Conservation (phyloP, 2,888 invertebrate genomes). For the Drosophila dives region DNA sequence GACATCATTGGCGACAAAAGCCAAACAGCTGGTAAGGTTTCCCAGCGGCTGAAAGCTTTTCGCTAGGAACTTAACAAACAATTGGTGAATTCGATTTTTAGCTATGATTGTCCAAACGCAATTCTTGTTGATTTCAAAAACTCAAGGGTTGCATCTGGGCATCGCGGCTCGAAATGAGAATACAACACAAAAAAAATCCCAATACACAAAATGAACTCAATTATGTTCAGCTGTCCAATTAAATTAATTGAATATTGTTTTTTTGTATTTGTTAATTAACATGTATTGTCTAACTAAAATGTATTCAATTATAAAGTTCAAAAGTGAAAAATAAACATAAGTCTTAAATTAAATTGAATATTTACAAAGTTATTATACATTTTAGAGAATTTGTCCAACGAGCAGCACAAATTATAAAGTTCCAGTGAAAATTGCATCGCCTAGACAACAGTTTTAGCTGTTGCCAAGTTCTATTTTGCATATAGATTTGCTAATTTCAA, state of each 20-base stretch:
- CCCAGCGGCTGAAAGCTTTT: constrained; percentile 50
- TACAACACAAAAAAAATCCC: constrained; percentile 61
- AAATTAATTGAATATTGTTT: constrained; percentile 21
- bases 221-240: constrained; percentile 28
- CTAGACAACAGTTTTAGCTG: not conserved
- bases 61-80: constrained; percentile 26
- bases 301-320: not conserved
- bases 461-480: too few species aligned
- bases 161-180: constrained; percentile 85
- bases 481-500: too few species aligned
- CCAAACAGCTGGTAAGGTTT: constrained; percentile 38
- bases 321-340: constrained; percentile 2
- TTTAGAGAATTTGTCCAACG: constrained; percentile 18
- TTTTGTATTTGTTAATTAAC: constrained; percentile 27
- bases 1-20: constrained; percentile 34
- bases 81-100: constrained; percentile 84
- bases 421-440: not conserved
- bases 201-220: constrained; percentile 3
- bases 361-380: not conserved
- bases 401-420: constrained; percentile 1
- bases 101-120: constrained; percentile 86
- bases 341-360: constrained; percentile 5
- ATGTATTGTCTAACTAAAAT: constrained; percentile 17
- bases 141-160: constrained; percentile 85
- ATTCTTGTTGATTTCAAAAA: constrained; percentile 85